A percentile compares a stretch with the other conserved stretches of the same genome.
phyloP scores from a whole-genome alignment of 2,888 invertebrate species.

The Andrena marginata region DNA sequence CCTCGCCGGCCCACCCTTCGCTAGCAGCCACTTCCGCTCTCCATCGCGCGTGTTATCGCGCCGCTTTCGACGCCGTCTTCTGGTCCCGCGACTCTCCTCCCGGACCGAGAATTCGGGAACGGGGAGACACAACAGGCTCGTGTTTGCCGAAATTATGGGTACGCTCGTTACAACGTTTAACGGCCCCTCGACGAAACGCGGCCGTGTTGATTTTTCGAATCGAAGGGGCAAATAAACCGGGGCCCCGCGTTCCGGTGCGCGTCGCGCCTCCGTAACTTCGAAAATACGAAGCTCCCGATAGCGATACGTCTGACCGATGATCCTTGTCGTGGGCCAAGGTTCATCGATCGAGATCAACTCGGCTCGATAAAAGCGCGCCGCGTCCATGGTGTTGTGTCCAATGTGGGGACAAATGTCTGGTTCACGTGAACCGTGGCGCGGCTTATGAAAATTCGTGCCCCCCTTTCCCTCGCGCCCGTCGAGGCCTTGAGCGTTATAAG shows the following conservation, averaged over 20 bases:
- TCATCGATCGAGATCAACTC: constrained; percentile 29
- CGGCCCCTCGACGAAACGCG: neutral
- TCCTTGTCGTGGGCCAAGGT: neutral
- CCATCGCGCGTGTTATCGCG: constrained; percentile 22
- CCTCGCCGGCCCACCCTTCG: constrained; percentile 45
- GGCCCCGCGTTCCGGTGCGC: no score
- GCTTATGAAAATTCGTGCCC: neutral
- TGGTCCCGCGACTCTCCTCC: constrained; percentile 25
- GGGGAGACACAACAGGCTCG: neutral
- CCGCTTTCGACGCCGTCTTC: constrained; percentile 7
- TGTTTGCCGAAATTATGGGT: no score
- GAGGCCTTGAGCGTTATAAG: neutral
- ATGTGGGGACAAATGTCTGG: neutral
- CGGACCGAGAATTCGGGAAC: constrained; percentile 10
- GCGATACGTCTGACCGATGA: neutral
- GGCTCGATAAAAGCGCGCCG: constrained; percentile 31
- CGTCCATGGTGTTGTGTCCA: constrained; percentile 12
- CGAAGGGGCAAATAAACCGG: neutral
- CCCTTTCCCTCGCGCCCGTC: neutral
- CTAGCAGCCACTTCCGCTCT: constrained; percentile 53
- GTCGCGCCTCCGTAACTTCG: no score
- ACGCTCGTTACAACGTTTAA: neutral
- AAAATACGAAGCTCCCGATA: neutral
- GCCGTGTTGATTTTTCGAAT: neutral
- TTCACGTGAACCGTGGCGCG: neutral